Evolutionary conservation across 2,888 invertebrate genomes (phyloP).

Genomic region (Imbricaverruca yamaguchii): DNA sequence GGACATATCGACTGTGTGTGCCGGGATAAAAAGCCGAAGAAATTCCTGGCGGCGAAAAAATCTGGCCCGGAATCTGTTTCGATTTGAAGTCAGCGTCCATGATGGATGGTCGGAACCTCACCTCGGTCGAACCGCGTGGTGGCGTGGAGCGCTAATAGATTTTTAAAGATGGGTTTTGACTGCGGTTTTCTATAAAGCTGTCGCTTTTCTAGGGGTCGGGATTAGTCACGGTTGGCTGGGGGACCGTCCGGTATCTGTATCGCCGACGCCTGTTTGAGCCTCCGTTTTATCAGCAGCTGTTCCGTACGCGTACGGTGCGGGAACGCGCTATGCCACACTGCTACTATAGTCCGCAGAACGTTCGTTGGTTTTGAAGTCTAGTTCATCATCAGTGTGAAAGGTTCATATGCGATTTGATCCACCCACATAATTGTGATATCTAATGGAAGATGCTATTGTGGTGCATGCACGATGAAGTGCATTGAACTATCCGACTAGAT

Average conservation of each 20-base stretch:
- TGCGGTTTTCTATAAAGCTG: slow-evolving; percentile 10
- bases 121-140: neutral
- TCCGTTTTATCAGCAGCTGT: too few relatives aligned
- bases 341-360: too few relatives aligned
- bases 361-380: too few relatives aligned
- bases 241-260: neutral
- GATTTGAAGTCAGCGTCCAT: neutral
- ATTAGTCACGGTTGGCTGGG: neutral
- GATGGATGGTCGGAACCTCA: neutral
- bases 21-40: slow-evolving; percentile 1
- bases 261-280: too few relatives aligned
- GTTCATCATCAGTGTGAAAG: too few relatives aligned
- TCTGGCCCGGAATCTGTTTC: slow-evolving; percentile 14
- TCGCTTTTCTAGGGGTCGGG: neutral
- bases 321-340: too few relatives aligned
- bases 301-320: too few relatives aligned
- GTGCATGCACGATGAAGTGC: too few relatives aligned
- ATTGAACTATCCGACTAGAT: too few relatives aligned
- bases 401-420: too few relatives aligned
- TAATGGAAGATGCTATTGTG: too few relatives aligned
- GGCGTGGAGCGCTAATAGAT: slow-evolving; percentile 4
- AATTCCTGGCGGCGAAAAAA: slow-evolving; percentile 16
- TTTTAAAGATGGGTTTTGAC: slow-evolving; percentile 18
- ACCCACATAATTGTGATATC: too few relatives aligned
- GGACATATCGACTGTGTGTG: slow-evolving; percentile 12